Evolutionary conservation across 1,140 invertebrate species (phyloP).

Genomic region (Sinella curviseta): DNA sequence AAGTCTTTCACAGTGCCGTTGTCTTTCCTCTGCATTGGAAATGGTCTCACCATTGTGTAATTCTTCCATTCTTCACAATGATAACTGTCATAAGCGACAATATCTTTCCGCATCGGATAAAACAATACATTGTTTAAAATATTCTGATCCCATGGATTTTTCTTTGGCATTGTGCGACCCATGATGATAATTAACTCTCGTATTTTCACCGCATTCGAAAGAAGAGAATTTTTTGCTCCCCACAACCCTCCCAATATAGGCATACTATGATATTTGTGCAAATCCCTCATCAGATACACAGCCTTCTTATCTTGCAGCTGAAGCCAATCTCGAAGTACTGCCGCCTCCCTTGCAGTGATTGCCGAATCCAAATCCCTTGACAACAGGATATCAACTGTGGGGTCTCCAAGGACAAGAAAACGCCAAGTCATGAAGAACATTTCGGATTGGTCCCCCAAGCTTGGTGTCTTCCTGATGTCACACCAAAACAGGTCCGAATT

Average conservation of each 20-base stretch:
- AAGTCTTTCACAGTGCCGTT: too few species aligned
- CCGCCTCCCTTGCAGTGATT: not conserved
- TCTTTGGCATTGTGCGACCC: not conserved
- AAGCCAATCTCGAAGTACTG: not conserved
- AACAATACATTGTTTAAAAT: not conserved
- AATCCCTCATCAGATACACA: not conserved
- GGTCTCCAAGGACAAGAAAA: not conserved
- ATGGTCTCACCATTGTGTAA: not conserved
- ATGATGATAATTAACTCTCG: not conserved
- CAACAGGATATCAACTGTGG: not conserved
- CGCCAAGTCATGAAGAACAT: not conserved
- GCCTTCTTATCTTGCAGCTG: not conserved
- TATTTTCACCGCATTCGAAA: not conserved
- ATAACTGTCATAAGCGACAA: constrained; percentile 10
- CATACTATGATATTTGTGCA: not conserved
- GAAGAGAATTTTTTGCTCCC: not conserved
- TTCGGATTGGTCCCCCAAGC: not conserved
- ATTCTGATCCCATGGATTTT: not conserved
- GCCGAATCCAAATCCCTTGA: not conserved
- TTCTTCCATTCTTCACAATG: not conserved
- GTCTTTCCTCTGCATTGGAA: not conserved
- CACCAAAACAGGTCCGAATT: not conserved
- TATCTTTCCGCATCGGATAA: not conserved
- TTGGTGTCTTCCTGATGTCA: not conserved
- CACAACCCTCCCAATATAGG: not conserved